These are phyloP conservation scores for Phortica magna DNA, from an alignment of 2,888 invertebrate species.

Conservation along the genomic window DNA sequence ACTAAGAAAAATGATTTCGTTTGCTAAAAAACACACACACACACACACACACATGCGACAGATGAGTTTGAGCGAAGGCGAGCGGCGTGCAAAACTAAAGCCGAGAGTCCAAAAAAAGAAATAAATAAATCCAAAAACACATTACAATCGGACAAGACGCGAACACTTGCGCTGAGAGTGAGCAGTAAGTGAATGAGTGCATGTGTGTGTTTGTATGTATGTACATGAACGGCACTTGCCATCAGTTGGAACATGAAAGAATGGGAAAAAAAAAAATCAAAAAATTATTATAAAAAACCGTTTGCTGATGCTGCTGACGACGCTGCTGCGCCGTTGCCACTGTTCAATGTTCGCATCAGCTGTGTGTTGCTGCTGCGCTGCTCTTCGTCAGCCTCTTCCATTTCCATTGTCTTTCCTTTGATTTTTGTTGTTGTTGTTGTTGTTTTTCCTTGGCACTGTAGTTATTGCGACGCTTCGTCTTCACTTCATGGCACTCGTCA, in stretches of 20 bases:
- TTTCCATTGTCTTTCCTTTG: neutral
- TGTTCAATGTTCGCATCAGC: constrained; percentile 4
- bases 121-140: constrained; percentile 6
- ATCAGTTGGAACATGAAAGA: neutral
- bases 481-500: constrained; percentile 13
- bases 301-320: constrained; percentile 1
- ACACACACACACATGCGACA: neutral
- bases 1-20: constrained; percentile 34
- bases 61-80: neutral
- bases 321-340: too few species aligned
- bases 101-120: neutral
- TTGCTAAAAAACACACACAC: constrained; percentile 24
- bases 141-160: constrained; percentile 20
- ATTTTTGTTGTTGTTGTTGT: neutral
- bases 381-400: neutral
- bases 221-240: neutral
- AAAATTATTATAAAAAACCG: constrained; percentile 25
- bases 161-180: neutral
- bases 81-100: neutral
- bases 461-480: neutral
- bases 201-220: constrained; percentile 4
- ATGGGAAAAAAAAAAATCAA: neutral
- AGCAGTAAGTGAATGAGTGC: neutral
- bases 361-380: neutral
- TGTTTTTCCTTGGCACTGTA: neutral